These are phyloP conservation scores for Nycteola revayana DNA, from an alignment of 2,888 invertebrate genomes.

Conservation along the genomic window DNA sequence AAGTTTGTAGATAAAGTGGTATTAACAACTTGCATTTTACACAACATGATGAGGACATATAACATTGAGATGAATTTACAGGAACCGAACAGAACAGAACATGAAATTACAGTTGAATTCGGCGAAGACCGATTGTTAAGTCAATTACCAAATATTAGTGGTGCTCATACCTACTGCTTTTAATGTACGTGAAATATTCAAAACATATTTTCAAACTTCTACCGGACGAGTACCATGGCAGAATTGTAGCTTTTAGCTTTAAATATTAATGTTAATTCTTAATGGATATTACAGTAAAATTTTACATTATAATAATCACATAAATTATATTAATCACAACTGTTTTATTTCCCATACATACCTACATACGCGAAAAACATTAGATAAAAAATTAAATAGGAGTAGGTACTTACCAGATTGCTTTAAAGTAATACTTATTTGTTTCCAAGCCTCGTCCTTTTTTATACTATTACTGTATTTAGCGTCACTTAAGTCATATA, in stretches of 20 bases:
- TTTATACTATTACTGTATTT: conserved; percentile 21
- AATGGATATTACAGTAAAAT: conserved; percentile 16
- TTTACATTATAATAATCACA: conserved; percentile 16
- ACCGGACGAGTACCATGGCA: conserved; percentile 23
- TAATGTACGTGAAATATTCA: conserved; percentile 22
- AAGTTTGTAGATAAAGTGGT: conserved; percentile 11
- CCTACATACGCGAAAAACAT: conserved; percentile 17
- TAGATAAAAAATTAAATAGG: conserved; percentile 17
- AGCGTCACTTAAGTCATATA: conserved; percentile 23
- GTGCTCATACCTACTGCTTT: conserved; percentile 20
- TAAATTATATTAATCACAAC: conserved; percentile 19
- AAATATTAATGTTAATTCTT: conserved; percentile 17
- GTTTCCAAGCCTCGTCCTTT: conserved; percentile 24
- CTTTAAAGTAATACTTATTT: conserved; percentile 23
- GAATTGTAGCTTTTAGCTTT: conserved; percentile 18
- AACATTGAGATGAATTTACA: conserved; percentile 24
- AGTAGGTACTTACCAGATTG: conserved; percentile 19
- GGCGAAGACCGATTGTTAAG: conserved; percentile 24
- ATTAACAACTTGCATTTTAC: conserved; percentile 27
- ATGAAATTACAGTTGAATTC: conserved; percentile 23
- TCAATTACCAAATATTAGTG: conserved; percentile 21
- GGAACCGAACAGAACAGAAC: conserved; percentile 24
- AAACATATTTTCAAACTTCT: conserved; percentile 25
- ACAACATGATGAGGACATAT: conserved; percentile 24
- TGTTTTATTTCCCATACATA: conserved; percentile 20